Percentiles rank a stretch among this genome's conserved stretches.
These are phyloP conservation scores for Acrossocheilus wenchowensis DNA, from an alignment of 2,797 vertebrate genomes.

Conservation along the genomic window DNA sequence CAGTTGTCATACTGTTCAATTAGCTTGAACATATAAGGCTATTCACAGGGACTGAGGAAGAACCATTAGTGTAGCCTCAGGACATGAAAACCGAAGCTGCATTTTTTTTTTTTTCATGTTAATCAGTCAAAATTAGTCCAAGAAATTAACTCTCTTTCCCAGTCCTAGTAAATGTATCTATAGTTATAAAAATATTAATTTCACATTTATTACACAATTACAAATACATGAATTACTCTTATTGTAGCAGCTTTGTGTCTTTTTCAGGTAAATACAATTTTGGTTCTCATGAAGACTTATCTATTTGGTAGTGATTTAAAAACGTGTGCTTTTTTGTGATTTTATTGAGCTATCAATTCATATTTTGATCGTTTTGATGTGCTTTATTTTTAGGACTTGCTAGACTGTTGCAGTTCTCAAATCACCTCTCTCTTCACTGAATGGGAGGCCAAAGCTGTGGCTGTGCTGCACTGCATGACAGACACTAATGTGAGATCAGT, in stretches of 20 bases:
- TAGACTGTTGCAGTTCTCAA: conserved; percentile 87
- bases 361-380: neutral
- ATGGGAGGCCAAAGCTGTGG: conserved; percentile 96
- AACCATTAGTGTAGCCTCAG: neutral
- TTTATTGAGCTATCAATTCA: neutral
- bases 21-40: neutral
- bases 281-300: too few species aligned
- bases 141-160: neutral
- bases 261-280: neutral
- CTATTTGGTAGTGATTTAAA: too few species aligned
- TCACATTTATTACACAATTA: neutral
- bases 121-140: neutral
- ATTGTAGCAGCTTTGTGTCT: neutral
- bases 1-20: neutral
- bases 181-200: neutral
- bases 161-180: neutral
- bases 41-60: neutral
- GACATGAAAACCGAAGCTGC: neutral
- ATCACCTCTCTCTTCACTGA: conserved; percentile 90
- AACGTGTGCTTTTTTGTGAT: too few species aligned
- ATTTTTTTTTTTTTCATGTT: neutral
- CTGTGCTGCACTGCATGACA: conserved; percentile 87
- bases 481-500: conserved; percentile 86
- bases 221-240: too few species aligned
- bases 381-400: conserved; percentile 81